Base-by-base conservation (phyloP, 2,888 invertebrate genomes). In the Tromatobia lineatoria region DNA sequence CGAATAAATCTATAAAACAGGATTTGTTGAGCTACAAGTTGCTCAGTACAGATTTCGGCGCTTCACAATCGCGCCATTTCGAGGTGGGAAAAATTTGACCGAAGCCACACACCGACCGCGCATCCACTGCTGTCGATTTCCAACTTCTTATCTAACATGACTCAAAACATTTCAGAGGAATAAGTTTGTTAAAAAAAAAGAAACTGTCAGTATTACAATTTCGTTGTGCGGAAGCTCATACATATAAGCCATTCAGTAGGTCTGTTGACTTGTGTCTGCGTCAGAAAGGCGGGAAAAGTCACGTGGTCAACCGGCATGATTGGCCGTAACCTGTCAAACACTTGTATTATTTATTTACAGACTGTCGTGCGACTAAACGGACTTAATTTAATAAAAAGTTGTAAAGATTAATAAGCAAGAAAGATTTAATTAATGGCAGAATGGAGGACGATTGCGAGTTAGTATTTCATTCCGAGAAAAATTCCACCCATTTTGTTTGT, bases 361-460 rank as follows among this genome's bases (percentile, higher is more conserved):
- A 13, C 50, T 38, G 50, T 29, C 13, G 11, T 20, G 15, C 23
- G 15, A 52, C 42, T 15, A 59, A 42, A 38, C 42, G 45, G 25
- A 0, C 6, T 11, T 11, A 45, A 47, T 11, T 61, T 45, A 29
- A 29, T n/a, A 59, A 15, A 59, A 38, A 10, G 38, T 10, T 18
- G 3, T 38, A 11, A 42, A 54, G 38, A 45, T n/a, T 38, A 42
- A 20, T 15, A 23, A 23, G 2, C 6, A 42, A 20, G 20, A 11
- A 23, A 76, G 2, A 45, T 13, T 25, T 2, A 52, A 50, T 52
- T 52, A 7, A 59, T 67, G 23, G 4, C 10, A 79, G 6, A 59
- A 80, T 76, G 80, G 80, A 80, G 38, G 67, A 59, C 11, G 71
- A 80, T 15, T 66, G 20, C n/a, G 8, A 59, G 83, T 83, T 25